Base-by-base conservation (phyloP, 2,113 vertebrate genomes). In the Leptosomus discolor region DNA sequence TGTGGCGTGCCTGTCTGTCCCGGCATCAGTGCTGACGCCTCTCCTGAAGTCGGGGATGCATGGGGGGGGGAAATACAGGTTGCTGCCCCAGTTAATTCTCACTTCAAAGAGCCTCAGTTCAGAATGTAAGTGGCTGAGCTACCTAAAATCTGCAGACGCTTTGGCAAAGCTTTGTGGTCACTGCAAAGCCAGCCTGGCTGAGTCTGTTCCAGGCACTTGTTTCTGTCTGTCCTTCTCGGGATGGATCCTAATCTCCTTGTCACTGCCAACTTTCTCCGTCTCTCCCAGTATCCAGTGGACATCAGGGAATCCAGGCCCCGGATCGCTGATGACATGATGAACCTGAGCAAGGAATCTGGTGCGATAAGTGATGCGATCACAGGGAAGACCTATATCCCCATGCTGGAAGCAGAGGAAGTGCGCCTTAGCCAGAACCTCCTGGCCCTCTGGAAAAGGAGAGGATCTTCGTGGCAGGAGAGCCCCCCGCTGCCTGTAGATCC, bases 341-440 rank as follows among this genome's bases (percentile, higher is more conserved):
- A 98, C 90, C 88, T 98, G 88, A 94, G 97, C 64, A 98, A 98
- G 97, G 98, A 98, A 41, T 95, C 97, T 0, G 98, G 98, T 5
- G 90, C 96, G 0, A 92, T 99, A 36, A 98, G 96, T 0, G 99
- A 99, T 2, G 98, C 99, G 5, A 99, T 99, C 94, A 99, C 99
- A 0, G 99, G 99, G 23, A 98, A 98, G 64, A 98, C 95, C 0
- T 99, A 99, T 67, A 91, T 97, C 26, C 97, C 98, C 32, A 95
- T 99, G 93, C 96, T 98, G 5, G 90, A 98, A 9, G 92, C 96
- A 0, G 98, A 99, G 91, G 98, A 98, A 8, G 87, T 97, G 17
- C 96, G 95, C 56, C 98, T 99, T 56, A 99, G 95, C 93, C 88
- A 97, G 92, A 94, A 85, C 24, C 98, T 99, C 50, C 96, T 98